phyloP scores from a whole-genome alignment of 2,113 vertebrate genomes.

The Strix uralensis region DNA sequence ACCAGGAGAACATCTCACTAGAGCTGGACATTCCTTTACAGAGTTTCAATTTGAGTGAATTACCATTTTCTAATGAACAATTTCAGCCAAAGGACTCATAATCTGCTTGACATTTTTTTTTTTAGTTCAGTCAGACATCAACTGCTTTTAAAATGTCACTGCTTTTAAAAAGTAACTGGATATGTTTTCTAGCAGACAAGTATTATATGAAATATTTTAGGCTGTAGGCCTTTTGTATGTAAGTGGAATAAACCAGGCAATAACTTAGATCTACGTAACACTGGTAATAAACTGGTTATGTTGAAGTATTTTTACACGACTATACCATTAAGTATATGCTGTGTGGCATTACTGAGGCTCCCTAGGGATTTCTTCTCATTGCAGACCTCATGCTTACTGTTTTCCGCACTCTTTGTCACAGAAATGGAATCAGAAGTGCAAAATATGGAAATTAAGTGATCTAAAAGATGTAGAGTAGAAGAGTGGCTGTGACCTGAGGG shows the following conservation, averaged over 20 bases:
- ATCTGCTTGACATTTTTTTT: neutral
- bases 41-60: neutral
- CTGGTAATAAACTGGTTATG: neutral
- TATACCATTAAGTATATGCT: neutral
- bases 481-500: neutral
- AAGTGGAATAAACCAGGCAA: neutral
- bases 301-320: neutral
- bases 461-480: neutral
- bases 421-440: neutral
- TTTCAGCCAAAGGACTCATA: neutral
- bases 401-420: neutral
- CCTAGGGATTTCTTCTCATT: neutral
- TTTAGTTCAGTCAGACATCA: neutral
- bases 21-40: neutral
- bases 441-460: neutral
- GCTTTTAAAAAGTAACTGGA: neutral
- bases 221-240: neutral
- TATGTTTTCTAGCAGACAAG: neutral
- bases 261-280: neutral
- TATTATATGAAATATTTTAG: neutral
- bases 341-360: neutral
- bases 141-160: neutral
- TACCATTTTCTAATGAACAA: neutral
- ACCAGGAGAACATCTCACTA: neutral
- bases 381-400: neutral